Percentiles rank a stretch among this genome's conserved stretches.
Conservation (phyloP, 1,140 invertebrate genomes). For the Zaprionus gabonicus region DNA sequence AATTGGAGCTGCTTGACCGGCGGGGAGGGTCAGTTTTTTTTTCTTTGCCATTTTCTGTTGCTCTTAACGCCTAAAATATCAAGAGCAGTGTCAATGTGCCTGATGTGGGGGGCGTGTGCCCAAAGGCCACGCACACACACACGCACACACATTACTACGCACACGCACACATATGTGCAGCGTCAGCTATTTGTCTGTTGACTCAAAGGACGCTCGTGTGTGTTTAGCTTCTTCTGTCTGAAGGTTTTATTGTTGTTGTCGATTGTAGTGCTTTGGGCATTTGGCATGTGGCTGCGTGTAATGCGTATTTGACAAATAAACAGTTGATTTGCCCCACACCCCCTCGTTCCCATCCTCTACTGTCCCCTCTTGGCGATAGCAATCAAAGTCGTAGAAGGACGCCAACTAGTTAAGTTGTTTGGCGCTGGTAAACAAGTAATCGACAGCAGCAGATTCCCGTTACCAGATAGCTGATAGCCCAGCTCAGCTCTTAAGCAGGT, state of each 20-base stretch:
- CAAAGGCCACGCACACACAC: neutral
- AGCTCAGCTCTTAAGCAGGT: conserved; percentile 74
- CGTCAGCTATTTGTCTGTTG: conserved; percentile 75
- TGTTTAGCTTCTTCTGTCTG: conserved; percentile 21
- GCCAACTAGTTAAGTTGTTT: conserved; percentile 79
- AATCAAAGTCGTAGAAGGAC: conserved; percentile 57
- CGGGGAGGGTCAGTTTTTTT: conserved; percentile 36
- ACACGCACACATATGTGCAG: conserved; percentile 68
- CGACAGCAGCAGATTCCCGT: conserved; percentile 41
- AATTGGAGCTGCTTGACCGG: conserved; percentile 3
- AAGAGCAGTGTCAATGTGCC: conserved; percentile 58
- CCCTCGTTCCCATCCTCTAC: too few relatives aligned
- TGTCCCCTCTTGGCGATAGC: conserved; percentile 60
- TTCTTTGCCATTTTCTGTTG: neutral
- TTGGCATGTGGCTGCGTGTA: conserved; percentile 65
- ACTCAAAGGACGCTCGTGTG: conserved; percentile 65
- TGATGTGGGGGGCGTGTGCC: conserved; percentile 66
- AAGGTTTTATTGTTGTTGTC: conserved; percentile 64
- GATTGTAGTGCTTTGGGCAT: conserved; percentile 40
- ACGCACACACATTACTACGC: neutral
- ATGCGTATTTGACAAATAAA: conserved; percentile 83
- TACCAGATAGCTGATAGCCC: conserved; percentile 26
- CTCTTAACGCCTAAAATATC: conserved; percentile 60
- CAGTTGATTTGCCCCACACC: conserved; percentile 71
- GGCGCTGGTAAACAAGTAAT: conserved; percentile 79